Evolutionary conservation across 2,888 invertebrate species (phyloP).

Genomic region (Boloria selene): DNA sequence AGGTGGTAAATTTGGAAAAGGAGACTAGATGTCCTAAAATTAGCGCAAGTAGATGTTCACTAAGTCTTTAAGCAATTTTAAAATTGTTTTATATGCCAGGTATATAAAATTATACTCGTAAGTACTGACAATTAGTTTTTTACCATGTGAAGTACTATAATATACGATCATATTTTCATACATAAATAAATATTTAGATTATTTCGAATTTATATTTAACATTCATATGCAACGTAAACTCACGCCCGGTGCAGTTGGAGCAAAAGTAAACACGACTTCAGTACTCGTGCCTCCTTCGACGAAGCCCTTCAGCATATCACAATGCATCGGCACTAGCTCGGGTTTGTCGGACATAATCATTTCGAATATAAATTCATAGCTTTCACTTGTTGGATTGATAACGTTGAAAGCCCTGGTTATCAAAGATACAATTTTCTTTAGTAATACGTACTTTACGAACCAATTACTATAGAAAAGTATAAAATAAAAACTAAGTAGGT

Average conservation of each 20-base stretch:
- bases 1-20: neutral
- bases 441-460: neutral
- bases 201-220: too few species aligned
- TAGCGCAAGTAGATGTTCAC: too few species aligned
- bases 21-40: too few species aligned
- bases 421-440: conserved; percentile 15
- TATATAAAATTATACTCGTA: too few species aligned
- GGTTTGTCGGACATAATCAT: conserved; percentile 72
- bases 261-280: conserved; percentile 84
- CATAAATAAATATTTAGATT: too few species aligned
- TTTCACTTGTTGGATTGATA: conserved; percentile 85
- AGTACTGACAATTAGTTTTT: too few species aligned
- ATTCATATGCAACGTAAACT: conserved; percentile 12
- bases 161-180: too few species aligned
- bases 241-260: conserved; percentile 83
- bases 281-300: conserved; percentile 83
- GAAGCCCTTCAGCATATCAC: conserved; percentile 81
- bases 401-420: conserved; percentile 81
- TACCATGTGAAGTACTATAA: too few species aligned
- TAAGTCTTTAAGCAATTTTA: too few species aligned
- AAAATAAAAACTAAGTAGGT: too few species aligned
- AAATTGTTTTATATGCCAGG: too few species aligned
- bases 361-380: conserved; percentile 83
- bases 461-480: neutral
- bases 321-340: conserved; percentile 81